phyloP scores from a whole-genome alignment of 2,797 vertebrate species.

The Cuculus canorus region DNA sequence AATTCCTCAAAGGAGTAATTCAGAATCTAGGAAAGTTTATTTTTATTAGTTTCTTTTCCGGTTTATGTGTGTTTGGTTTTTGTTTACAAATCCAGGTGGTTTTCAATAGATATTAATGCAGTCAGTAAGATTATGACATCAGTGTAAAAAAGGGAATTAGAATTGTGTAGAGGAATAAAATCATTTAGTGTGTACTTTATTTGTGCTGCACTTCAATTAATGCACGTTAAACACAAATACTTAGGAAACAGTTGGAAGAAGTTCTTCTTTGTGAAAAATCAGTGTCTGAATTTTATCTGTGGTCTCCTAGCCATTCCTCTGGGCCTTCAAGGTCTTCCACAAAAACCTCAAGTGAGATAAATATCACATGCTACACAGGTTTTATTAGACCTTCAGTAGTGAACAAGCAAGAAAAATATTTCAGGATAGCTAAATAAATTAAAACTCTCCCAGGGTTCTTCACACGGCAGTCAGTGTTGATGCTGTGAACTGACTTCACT shows the following conservation, averaged over 20 bases:
- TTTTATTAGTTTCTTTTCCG: background rate
- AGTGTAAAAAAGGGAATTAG: background rate
- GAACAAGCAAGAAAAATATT: slow-evolving; percentile 12
- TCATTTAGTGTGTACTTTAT: background rate
- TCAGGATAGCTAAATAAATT: background rate
- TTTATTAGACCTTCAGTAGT: slow-evolving; percentile 15
- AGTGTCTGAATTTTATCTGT: background rate
- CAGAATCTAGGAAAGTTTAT: background rate
- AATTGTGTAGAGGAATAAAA: background rate
- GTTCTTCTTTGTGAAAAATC: background rate
- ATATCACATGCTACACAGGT: background rate
- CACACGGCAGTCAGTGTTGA: background rate
- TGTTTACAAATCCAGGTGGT: background rate
- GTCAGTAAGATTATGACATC: background rate
- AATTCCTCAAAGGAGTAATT: background rate
- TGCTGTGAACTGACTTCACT: background rate
- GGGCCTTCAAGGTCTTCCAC: background rate
- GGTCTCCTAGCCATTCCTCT: background rate
- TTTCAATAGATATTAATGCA: background rate
- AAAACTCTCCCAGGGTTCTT: background rate
- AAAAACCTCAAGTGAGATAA: background rate
- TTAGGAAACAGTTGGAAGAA: background rate
- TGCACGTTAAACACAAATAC: background rate
- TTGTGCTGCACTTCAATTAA: background rate
- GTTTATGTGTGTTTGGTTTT: background rate